Conservation (phyloP, 2,113 vertebrate genomes). For the Parus major region DNA sequence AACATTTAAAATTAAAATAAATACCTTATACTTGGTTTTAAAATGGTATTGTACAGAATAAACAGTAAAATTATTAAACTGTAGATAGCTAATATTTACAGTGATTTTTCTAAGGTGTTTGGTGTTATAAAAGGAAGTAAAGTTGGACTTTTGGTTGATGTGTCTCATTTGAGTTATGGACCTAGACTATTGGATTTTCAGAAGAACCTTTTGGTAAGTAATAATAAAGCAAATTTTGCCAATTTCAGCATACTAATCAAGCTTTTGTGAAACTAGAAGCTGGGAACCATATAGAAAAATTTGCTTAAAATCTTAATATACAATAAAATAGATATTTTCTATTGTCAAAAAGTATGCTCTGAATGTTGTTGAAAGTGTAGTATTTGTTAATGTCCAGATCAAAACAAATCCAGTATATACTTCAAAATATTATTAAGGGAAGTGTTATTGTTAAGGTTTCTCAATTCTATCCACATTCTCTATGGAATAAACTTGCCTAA, state of each 20-base stretch:
- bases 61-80: neutral
- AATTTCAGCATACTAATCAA: neutral
- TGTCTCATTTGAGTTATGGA: conserved; percentile 50
- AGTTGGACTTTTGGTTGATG: conserved; percentile 76
- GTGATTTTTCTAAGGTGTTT: conserved; percentile 70
- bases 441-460: neutral
- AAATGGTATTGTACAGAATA: neutral
- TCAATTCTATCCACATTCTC: neutral
- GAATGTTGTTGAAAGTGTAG: neutral
- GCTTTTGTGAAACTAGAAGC: neutral
- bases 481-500: neutral
- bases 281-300: neutral
- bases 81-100: neutral
- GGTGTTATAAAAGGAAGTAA: conserved; percentile 76
- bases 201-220: conserved; percentile 76
- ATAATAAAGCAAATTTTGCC: neutral
- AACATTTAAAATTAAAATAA: neutral
- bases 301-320: neutral
- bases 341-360: neutral
- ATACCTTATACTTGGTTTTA: neutral
- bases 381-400: neutral
- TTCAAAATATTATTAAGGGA: neutral
- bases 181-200: conserved; percentile 69
- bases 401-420: neutral
- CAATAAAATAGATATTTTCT: neutral